Base-by-base conservation (phyloP, 2,113 vertebrate species). In the Felis chaus region DNA sequence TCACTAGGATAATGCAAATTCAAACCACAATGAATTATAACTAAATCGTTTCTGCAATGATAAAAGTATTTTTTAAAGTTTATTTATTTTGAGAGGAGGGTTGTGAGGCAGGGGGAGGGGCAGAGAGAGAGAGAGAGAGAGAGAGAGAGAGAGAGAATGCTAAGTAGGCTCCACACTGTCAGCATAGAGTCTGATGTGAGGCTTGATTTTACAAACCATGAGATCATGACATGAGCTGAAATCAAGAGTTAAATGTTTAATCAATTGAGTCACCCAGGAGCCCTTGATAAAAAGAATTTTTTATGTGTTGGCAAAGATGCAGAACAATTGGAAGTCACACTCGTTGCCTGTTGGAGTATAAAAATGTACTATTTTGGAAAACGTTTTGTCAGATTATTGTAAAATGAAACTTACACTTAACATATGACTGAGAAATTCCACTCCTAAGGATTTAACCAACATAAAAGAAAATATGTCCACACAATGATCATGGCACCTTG, bases 291-390 rank as follows among this genome's bases (percentile, higher is more conserved):
- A 36, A n/a, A 3, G 16, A 31, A 73, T 33, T 78, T 63, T 61
- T 76, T 41, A 81, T 71, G 9, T 91, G 19, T 84, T 97, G 82
- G 50, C 12, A 91, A 88, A 93, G 27, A 88, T 25, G 8, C 39
- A 66, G 25, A 93, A 19, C 55, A 87, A 21, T 76, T 78, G 53
- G n/a, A 95, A 91, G 18, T 81, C 27, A 21, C 9, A 41, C 14
- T 83, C 33, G 83, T 66, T 95, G 41, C 33, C 73, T 87, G 1
- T 87, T 36, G 21, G 15, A 81, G 10, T 29, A 92, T 55, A 25
- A 73, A 79, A 73, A 65, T 63, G 5, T 79, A 88, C 41, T 88
- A 73, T 85, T 95, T 69, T 61, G 33, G 33, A 84, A 96, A 95
- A 71, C 27, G 79, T 69, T 50, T 84, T 95, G 2, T 55, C 39